phyloP scores from a whole-genome alignment of 2,113 vertebrate genomes.

The Ameiurus melas region DNA sequence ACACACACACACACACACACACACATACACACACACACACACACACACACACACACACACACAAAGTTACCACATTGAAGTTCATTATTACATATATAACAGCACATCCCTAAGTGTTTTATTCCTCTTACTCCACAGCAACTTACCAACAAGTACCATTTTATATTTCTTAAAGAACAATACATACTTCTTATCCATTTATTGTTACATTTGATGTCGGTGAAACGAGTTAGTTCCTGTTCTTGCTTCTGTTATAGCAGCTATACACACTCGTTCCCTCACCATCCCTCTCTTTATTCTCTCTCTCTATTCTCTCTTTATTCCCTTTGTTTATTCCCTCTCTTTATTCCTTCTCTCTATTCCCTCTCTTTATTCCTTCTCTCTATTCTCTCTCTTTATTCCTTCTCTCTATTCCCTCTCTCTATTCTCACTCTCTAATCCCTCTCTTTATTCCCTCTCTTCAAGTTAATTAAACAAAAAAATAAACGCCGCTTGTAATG shows the following conservation, averaged over 20 bases:
- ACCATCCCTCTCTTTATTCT: background rate
- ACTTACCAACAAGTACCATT: too few relatives aligned
- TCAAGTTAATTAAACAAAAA: background rate
- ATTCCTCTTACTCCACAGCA: background rate
- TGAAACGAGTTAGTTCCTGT: background rate
- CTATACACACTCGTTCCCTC: too few relatives aligned
- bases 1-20: constrained; percentile 12
- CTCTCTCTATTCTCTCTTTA: too few relatives aligned
- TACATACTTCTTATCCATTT: too few relatives aligned
- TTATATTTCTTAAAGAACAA: too few relatives aligned
- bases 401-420: background rate
- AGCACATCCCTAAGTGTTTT: background rate
- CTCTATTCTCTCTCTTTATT: too few relatives aligned
- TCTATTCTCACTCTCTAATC: too few relatives aligned
- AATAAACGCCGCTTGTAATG: background rate
- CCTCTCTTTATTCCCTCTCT: background rate
- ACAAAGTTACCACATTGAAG: background rate
- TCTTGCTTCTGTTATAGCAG: too few relatives aligned
- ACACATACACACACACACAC: constrained; percentile 29
- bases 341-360: too few relatives aligned
- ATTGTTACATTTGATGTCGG: too few relatives aligned
- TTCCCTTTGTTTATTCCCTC: too few relatives aligned
- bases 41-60: background rate
- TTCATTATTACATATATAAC: background rate
- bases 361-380: background rate